phyloP scores from a whole-genome alignment of 2,113 vertebrate genomes.

The Larimichthys crocea region DNA sequence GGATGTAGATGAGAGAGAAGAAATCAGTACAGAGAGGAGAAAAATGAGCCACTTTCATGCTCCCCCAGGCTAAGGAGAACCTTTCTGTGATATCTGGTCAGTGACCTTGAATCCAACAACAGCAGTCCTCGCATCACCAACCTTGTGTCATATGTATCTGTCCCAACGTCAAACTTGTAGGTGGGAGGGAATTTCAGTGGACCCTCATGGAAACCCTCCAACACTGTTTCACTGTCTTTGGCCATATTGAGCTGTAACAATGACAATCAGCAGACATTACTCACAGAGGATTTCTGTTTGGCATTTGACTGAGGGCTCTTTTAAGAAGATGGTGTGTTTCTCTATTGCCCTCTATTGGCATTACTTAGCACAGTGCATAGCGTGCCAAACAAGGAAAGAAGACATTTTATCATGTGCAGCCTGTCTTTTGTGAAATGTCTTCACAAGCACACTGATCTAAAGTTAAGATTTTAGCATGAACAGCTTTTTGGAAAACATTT shows the following conservation, averaged over 20 bases:
- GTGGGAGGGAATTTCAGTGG: conserved; percentile 95
- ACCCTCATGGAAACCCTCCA: conserved; percentile 95
- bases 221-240: conserved; percentile 91
- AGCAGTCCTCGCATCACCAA: conserved; percentile 68
- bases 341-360: conserved; percentile 64
- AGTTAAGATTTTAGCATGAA: not conserved
- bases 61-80: conserved; percentile 14
- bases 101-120: conserved; percentile 35
- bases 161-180: conserved; percentile 98
- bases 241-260: conserved; percentile 92
- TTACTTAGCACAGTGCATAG: conserved; percentile 10
- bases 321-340: not conserved
- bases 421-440: conserved; percentile 9
- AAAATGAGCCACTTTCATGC: not conserved
- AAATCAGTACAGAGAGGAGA: not conserved
- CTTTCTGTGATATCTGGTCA: conserved; percentile 51
- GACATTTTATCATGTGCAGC: not conserved
- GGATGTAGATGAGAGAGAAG: not conserved
- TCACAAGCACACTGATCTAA: not conserved
- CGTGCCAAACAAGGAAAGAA: not conserved
- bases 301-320: not conserved
- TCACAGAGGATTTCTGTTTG: not conserved
- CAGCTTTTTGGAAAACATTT: not conserved
- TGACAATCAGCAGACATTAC: not conserved
- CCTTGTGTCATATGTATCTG: conserved; percentile 97